A percentile compares a stretch with the other conserved stretches of the same genome.
Evolutionary conservation across 2,797 vertebrate species (phyloP).

Genomic region (Selene dorsalis): DNA sequence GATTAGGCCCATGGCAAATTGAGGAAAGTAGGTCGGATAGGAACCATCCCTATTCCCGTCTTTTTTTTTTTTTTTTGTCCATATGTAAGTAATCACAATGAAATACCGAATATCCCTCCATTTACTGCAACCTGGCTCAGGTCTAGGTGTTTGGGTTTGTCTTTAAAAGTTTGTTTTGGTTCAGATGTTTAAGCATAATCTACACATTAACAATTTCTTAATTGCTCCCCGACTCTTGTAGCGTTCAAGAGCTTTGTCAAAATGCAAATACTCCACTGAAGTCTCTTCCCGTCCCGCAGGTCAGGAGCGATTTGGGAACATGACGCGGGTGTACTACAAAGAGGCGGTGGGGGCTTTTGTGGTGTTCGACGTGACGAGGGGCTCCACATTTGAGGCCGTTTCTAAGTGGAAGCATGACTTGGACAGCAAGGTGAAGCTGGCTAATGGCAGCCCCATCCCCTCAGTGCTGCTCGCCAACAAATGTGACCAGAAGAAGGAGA

Average conservation of each 20-base stretch:
- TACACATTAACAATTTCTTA: background rate
- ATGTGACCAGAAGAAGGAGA: constrained; percentile 95
- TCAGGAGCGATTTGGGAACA: constrained; percentile 98
- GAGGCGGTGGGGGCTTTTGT: constrained; percentile 97
- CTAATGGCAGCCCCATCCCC: constrained; percentile 93
- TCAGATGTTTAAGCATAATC: background rate
- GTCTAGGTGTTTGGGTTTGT: constrained; percentile 9
- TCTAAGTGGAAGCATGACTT: constrained; percentile 98
- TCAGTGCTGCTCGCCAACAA: constrained; percentile 97
- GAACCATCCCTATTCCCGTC: constrained; percentile 5
- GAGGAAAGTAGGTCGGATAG: constrained; percentile 56
- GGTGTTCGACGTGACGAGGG: constrained; percentile 95
- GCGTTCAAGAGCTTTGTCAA: constrained; percentile 8
- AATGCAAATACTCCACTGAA: constrained; percentile 9
- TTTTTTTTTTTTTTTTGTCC: constrained; percentile 34
- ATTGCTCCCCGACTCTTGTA: background rate
- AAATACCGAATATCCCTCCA: background rate
- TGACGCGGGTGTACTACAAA: constrained; percentile 99
- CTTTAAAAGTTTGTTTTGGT: background rate
- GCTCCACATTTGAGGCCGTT: constrained; percentile 96
- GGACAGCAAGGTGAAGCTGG: constrained; percentile 97
- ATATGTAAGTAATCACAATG: constrained; percentile 10
- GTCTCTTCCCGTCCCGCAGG: constrained; percentile 80
- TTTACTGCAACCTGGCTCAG: background rate
- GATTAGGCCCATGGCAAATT: constrained; percentile 55